These are phyloP conservation scores for Drosophila prolongata DNA, from an alignment of 2,888 invertebrate species.

Conservation along the genomic window DNA sequence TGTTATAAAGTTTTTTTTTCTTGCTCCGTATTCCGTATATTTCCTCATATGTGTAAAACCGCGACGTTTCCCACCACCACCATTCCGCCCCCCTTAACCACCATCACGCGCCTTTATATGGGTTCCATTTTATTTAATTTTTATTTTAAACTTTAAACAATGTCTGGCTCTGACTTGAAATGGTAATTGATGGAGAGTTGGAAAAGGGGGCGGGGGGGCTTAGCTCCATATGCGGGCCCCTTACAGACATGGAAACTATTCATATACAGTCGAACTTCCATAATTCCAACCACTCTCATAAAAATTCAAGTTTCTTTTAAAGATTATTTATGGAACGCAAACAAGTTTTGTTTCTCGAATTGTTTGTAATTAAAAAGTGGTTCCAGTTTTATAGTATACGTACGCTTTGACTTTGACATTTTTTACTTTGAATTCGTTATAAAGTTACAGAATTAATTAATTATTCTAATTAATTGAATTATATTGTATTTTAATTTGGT, in stretches of 20 bases:
- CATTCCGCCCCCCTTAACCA: neutral
- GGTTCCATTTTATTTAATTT: conserved; percentile 78
- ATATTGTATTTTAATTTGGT: too few species aligned
- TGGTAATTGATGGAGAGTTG: conserved; percentile 44
- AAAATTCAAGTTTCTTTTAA: conserved; percentile 30
- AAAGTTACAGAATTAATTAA: neutral
- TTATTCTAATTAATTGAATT: neutral
- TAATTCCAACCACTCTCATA: conserved; percentile 30
- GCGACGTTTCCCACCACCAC: conserved; percentile 27
- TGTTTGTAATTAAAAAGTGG: conserved; percentile 26
- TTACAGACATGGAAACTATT: conserved; percentile 56
- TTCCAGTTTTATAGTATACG: conserved; percentile 5
- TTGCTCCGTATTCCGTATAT: conserved; percentile 23
- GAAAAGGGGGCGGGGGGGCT: conserved; percentile 15
- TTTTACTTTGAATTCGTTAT: conserved; percentile 3
- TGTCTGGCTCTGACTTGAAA: conserved; percentile 66
- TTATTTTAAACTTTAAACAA: conserved; percentile 78
- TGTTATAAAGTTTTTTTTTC: conserved; percentile 41
- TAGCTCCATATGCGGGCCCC: conserved; percentile 68
- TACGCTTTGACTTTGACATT: conserved; percentile 8
- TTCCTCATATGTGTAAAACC: conserved; percentile 43
- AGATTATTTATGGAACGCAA: conserved; percentile 31
- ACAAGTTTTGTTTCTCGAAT: conserved; percentile 35
- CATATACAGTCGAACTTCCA: conserved; percentile 36
- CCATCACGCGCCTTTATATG: conserved; percentile 58